phyloP scores from a whole-genome alignment of 1,140 invertebrate species.

The Limonius californicus region DNA sequence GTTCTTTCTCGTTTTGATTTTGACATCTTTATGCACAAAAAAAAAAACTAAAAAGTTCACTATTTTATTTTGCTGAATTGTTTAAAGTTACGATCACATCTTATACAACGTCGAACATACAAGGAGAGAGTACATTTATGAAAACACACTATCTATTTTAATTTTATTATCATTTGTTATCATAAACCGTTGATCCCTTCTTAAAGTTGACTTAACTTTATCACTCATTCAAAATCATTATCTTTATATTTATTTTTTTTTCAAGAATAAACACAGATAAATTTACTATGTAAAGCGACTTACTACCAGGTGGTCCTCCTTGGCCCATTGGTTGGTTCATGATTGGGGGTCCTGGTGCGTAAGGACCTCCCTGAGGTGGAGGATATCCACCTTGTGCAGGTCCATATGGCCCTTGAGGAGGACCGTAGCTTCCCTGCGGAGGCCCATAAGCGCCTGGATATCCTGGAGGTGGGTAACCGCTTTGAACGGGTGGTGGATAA shows the following conservation, averaged over 20 bases:
- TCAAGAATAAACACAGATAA: not conserved
- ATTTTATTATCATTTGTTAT: constrained; percentile 10
- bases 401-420: constrained; percentile 9
- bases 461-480: constrained; percentile 16
- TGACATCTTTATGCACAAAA: constrained; percentile 30
- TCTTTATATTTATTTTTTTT: not conserved
- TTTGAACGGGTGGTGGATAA: constrained; percentile 26
- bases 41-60: constrained; percentile 12
- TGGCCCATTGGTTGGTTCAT: constrained; percentile 20
- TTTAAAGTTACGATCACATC: not conserved
- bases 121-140: not conserved
- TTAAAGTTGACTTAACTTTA: not conserved
- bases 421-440: constrained; percentile 21
- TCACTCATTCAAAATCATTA: not conserved
- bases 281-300: not conserved
- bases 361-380: not conserved
- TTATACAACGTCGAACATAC: not conserved
- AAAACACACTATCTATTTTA: not conserved
- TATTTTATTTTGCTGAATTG: no score
- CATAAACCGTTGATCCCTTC: not conserved
- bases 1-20: constrained; percentile 22
- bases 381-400: not conserved
- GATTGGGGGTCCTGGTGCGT: constrained; percentile 18
- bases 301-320: not conserved
- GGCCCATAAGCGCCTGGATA: constrained; percentile 21